Conservation (phyloP, 1,140 invertebrate species). For the Copidosoma floridanum region DNA sequence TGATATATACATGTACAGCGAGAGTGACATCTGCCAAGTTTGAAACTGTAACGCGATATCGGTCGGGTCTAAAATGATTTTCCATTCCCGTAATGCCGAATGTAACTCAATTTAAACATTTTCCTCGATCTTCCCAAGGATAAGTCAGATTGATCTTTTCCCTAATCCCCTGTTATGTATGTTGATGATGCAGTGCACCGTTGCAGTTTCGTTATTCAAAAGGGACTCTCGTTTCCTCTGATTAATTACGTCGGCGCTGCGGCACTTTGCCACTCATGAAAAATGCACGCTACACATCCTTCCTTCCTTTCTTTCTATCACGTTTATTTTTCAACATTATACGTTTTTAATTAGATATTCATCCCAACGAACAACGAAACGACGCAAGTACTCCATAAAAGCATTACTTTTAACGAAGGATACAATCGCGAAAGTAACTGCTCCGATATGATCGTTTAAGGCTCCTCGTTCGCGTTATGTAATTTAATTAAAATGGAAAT, state of each 20-base stretch:
- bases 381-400: background rate
- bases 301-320: background rate
- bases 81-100: background rate
- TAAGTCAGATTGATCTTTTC: conserved; percentile 12
- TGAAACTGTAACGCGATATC: background rate
- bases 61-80: background rate
- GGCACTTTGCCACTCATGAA: no score
- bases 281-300: background rate
- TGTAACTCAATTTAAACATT: conserved; percentile 24
- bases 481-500: conserved; percentile 25
- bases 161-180: no score
- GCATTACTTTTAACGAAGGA: conserved; percentile 19
- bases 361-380: no score
- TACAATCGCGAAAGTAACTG: conserved; percentile 13
- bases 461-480: conserved; percentile 12
- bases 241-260: conserved; percentile 5
- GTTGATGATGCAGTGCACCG: no score
- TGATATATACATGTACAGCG: no score
- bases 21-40: no score
- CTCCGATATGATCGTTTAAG: conserved; percentile 19
- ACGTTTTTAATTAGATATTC: conserved; percentile 16
- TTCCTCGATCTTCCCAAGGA: background rate
- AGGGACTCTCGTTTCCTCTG: background rate
- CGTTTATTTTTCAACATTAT: background rate
- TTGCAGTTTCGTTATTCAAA: background rate